Base-by-base conservation (phyloP, 1,140 invertebrate species). In the Ladona fulva region DNA sequence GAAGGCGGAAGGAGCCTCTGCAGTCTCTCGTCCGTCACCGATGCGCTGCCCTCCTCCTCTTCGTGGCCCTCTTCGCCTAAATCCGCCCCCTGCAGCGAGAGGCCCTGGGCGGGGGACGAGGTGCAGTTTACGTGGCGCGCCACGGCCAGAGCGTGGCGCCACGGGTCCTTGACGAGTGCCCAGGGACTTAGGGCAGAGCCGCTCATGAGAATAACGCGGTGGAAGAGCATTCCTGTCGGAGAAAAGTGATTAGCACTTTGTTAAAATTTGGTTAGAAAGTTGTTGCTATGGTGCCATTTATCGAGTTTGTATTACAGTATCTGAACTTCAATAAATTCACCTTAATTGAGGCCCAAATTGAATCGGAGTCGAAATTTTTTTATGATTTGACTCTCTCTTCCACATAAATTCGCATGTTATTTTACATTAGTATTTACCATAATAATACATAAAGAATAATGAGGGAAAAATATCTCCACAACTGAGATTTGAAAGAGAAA, bases 151-250 rank as follows among this genome's bases (percentile, higher is more conserved):
- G 96, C 94, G 82, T 96, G 96, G 82, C 92, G 91, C 77, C 92
- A 90, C 0, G 96, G 95, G 81, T 96, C 93, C 80, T 93, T 91
- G 76, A 96, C 93, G 78, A 97, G 85, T 0, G 96, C 96, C 95
- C 94, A 97, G 0, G 94, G 95, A 80, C 94, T 95, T 42, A 98
- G 88, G 0, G 96, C 96, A 22, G 96, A 97, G 0, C 97, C 97
- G 25, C 94, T 96, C 94, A 98, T 96, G 25, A 99, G 88, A 77
- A 99, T 92, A 8, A 95, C 95, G 80, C 96, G 91, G 84, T 97
- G 95, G 85, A 99, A 98, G 52, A 98, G 89, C 25, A 93, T 87
- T 82, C 93, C 94, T 96, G 87, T 0, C 88, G 85, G 85, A 79
- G 84, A 77, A 79, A 74, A 77, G 24, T 5, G 8, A 8, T 5